A percentile compares a stretch with the other conserved stretches of the same genome.
Evolutionary conservation across 2,113 vertebrate genomes (phyloP).

Genomic region (Martes martes): DNA sequence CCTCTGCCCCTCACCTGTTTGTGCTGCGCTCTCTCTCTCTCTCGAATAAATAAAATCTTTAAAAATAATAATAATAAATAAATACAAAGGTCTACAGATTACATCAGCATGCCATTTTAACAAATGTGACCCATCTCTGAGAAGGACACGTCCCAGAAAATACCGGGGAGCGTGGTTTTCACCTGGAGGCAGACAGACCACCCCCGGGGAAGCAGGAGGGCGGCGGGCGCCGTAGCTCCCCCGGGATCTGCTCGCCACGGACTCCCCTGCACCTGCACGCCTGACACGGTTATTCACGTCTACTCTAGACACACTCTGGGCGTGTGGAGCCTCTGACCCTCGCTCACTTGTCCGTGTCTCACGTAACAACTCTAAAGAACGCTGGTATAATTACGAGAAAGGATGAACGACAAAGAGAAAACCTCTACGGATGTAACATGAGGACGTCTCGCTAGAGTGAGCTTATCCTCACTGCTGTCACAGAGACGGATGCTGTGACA

Average conservation of each 20-base stretch:
- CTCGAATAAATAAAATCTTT: not conserved
- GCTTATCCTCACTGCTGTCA: not conserved
- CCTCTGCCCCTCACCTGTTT: not conserved
- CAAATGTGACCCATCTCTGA: not conserved
- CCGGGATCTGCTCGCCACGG: not conserved
- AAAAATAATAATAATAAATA: not conserved
- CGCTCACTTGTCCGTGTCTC: no score
- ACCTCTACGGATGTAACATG: not conserved
- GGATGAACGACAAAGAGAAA: not conserved
- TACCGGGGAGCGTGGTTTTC: rapidly evolving
- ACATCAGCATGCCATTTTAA: not conserved
- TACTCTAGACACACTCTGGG: not conserved
- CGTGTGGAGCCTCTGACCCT: rapidly evolving
- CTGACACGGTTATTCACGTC: rapidly evolving
- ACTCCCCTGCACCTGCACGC: not conserved
- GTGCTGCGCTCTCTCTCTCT: not conserved
- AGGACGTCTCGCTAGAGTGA: not conserved
- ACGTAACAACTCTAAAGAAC: not conserved
- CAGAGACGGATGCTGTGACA: not conserved
- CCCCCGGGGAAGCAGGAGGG: rapidly evolving
- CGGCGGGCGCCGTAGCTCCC: not conserved
- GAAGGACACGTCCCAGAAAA: rapidly evolving
- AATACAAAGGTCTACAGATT: not conserved
- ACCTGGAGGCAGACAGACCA: not conserved
- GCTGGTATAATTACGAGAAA: not conserved